Base-by-base conservation (phyloP, 2,797 vertebrate genomes). In the Spinus pinus region DNA sequence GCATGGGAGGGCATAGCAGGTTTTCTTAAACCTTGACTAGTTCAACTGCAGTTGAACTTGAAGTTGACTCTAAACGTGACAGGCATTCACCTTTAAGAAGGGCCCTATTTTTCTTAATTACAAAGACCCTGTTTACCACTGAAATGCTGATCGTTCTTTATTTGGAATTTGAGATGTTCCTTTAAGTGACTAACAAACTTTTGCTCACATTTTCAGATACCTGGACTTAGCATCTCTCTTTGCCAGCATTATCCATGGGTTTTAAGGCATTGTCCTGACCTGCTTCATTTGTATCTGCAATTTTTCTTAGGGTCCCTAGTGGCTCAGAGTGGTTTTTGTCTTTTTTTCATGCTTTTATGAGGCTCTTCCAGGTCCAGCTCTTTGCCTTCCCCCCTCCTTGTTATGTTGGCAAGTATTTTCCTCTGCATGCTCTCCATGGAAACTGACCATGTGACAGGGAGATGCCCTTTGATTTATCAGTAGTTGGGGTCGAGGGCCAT, bases 11-110 rank as follows among this genome's bases (percentile, higher is more conserved):
- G 10, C 27, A 31, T 1, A 21, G 60, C 23, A 65, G 33, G 5
- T 81, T 71, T 54, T 80, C 61, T 60, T 88, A 67, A 70, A 54
- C 41, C 39, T 37, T 74, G 51, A 13, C 25, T 41, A 7, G 14
- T 60, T 82, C 66, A 79, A 12, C 37, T 81, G 66, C 33, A 46
- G 11, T 51, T 92, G 87, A 95, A 95, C 89, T 86, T 95, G 89
- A 86, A 91, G 31, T 77, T 96, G 90, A 56, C 57, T 80, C 35
- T 42, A 0, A 42, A 14, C 1, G 1, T 81, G 49, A 27, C 57
- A 85, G 50, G 39, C 28, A 18, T 87, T 69, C 56, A 78, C 50
- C 39, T 39, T 47, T 67, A 35, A 57, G 51, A 77, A 22, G 11
- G 25, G 62, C 35, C 17, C 10, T 41, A 1, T 33, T 88, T 65